phyloP scores from a whole-genome alignment of 2,113 vertebrate genomes.

The Carassius auratus region DNA sequence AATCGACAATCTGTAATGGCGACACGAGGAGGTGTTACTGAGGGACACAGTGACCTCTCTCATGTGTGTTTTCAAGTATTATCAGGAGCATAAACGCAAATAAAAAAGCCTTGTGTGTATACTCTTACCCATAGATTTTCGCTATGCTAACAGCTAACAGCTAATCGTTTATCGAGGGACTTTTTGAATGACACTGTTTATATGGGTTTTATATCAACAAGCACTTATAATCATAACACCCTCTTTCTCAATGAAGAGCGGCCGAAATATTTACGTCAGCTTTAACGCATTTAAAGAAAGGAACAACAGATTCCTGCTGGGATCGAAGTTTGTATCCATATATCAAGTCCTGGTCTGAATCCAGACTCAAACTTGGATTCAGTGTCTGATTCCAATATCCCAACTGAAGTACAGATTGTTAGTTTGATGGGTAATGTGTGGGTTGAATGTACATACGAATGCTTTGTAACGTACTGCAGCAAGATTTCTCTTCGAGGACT shows the following conservation, averaged over 20 bases:
- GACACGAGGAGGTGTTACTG: conserved; percentile 27
- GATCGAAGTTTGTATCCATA: not conserved
- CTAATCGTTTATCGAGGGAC: conserved; percentile 46
- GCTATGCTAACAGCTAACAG: not conserved
- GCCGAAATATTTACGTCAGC: conserved; percentile 3
- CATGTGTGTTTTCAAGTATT: conserved; percentile 56
- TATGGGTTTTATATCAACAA: conserved; percentile 18
- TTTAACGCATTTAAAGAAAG: not conserved
- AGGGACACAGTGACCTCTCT: conserved; percentile 38
- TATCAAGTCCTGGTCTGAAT: conserved; percentile 13
- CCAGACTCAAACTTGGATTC: conserved; percentile 6
- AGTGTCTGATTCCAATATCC: conserved; percentile 15
- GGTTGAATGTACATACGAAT: conserved; percentile 6
- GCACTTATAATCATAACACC: conserved; percentile 22
- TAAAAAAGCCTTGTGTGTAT: conserved; percentile 41
- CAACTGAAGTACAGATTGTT: not conserved
- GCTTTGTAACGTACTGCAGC: conserved; percentile 4
- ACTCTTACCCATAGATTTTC: conserved; percentile 26
- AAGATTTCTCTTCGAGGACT: conserved; percentile 14
- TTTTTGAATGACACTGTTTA: conserved; percentile 15
- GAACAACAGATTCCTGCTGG: not conserved
- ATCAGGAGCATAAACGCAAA: conserved; percentile 52
- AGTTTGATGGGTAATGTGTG: conserved; percentile 7
- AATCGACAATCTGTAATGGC: not conserved
- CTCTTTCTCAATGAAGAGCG: not conserved